Base-by-base conservation (phyloP, 2,113 vertebrate genomes). In the Crotalus viridis region DNA sequence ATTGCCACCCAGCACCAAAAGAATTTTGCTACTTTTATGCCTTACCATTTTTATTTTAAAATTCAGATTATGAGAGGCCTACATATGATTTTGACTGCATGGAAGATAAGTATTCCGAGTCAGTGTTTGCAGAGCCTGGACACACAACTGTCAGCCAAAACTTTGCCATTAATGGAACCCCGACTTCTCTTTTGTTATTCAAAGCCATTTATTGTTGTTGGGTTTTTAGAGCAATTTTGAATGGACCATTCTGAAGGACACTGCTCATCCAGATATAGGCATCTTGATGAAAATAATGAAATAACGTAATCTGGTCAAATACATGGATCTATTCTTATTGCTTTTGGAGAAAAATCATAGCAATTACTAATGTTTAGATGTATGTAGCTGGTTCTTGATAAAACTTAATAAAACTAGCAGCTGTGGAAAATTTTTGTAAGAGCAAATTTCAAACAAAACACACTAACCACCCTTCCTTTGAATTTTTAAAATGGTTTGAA, bases 1-100 rank as follows among this genome's bases (percentile, higher is more conserved):
- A 90, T 89, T 22, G 93, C 92, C 90, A 90, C 91, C 61, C 81
- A 92, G 93, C 94, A 96, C 94, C 90, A 91, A 91, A 96, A 93
- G 81, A 92, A 93, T 89, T 96, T 97, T 94, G 92, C 91, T 95
- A 90, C 81, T 56, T 56, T 87, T 87, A 93, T 91, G 90, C 74
- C 43, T 33, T 39, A 17, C 52, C 21, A 17, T 81, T 74, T 55
- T 81, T 51, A 39, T 90, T 93, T 0, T 69, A 95, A 94, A 87
- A 93, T 95, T 96, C 95, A 92, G 74, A 26, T 93, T 95, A 94
- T 0, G 88, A 43, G 48, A 91, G 28, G 61, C 74, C 81, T 4
- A 88, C 88, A 91, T 51, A 93, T 94, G 95, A 92, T 95, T 91
- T n/a, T 88, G 0, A 0, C 69, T 85, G 89, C 43, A 92, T 69